These are phyloP conservation scores for Atherinosoma microstoma DNA, from an alignment of 2,797 vertebrate species.

Conservation along the genomic window DNA sequence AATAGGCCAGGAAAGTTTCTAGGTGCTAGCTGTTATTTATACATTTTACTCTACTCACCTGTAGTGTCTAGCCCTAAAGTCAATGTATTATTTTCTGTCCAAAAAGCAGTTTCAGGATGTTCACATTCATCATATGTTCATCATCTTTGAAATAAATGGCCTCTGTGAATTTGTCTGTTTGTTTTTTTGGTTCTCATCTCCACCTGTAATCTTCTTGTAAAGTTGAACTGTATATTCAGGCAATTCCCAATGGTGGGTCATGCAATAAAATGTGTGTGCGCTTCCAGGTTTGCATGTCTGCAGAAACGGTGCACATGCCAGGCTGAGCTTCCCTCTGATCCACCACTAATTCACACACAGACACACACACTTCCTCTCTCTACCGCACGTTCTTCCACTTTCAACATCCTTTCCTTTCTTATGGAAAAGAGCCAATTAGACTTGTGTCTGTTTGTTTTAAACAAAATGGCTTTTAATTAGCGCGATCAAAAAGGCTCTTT, in stretches of 20 bases:
- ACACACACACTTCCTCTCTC: constrained; percentile 65
- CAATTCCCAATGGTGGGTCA: constrained; percentile 37
- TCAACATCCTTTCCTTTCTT: constrained; percentile 99
- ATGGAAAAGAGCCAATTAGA: constrained; percentile 99
- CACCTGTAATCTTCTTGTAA: constrained; percentile 41
- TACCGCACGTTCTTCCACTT: constrained; percentile 91
- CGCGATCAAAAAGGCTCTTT: constrained; percentile 93
- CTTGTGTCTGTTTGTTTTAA: constrained; percentile 99
- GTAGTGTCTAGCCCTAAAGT: too few species aligned
- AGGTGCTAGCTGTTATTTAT: too few species aligned
- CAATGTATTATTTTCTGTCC: too few species aligned
- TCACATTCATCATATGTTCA: too few species aligned
- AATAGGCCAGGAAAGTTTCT: too few species aligned
- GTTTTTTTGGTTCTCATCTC: constrained; percentile 25
- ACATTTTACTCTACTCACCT: too few species aligned
- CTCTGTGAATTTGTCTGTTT: neutral
- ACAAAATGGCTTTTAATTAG: constrained; percentile 99
- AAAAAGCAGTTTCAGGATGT: too few species aligned
- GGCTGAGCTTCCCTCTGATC: constrained; percentile 89
- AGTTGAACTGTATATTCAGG: constrained; percentile 24
- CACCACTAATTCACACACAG: constrained; percentile 33
- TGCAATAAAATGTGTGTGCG: constrained; percentile 25
- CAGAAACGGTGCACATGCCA: constrained; percentile 61
- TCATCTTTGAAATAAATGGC: too few species aligned
- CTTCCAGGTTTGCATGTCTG: constrained; percentile 24